Percentiles rank a stretch among this genome's conserved stretches.
Evolutionary conservation across 1,140 invertebrate genomes (phyloP).

Genomic region (Rhyzopertha dominica): DNA sequence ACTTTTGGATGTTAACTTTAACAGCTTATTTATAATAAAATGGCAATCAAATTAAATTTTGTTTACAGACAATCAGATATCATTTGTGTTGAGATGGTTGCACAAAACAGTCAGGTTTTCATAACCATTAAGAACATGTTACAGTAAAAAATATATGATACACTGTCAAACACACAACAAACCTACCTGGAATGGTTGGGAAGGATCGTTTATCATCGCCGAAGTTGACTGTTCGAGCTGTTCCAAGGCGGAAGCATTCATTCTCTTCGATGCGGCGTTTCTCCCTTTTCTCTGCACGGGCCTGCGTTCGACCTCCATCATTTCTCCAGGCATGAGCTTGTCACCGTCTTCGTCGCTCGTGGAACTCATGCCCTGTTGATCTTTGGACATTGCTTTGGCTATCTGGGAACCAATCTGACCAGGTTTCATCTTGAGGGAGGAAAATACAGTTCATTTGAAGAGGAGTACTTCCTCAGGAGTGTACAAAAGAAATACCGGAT

Average conservation of each 20-base stretch:
- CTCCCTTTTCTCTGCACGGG: constrained; percentile 1
- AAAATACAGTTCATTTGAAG: too few species aligned
- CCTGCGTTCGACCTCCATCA: constrained; percentile 2
- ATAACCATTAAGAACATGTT: background rate
- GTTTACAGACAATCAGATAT: background rate
- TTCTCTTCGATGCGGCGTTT: constrained; percentile 14
- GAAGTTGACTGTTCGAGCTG: constrained; percentile 35
- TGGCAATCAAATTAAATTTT: background rate
- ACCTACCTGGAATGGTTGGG: constrained; percentile 37
- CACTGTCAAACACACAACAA: constrained; percentile 4
- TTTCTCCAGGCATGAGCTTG: too few species aligned
- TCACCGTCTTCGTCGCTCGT: too few species aligned
- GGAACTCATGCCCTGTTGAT: constrained; percentile 1
- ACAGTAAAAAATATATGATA: background rate
- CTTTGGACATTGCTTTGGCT: background rate
- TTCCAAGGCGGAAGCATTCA: constrained; percentile 28
- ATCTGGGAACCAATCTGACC: constrained; percentile 1
- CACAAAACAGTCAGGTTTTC: constrained; percentile 4
- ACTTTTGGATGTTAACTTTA: constrained; percentile 3
- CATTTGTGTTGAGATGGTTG: constrained; percentile 4
- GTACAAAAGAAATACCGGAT: too few species aligned
- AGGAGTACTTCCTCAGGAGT: too few species aligned
- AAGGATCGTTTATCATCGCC: constrained; percentile 29
- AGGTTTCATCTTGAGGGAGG: constrained; percentile 7
- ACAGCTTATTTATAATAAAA: background rate